Evolutionary conservation across 2,888 invertebrate genomes (phyloP).

Genomic region (Zonitis immaculata): DNA sequence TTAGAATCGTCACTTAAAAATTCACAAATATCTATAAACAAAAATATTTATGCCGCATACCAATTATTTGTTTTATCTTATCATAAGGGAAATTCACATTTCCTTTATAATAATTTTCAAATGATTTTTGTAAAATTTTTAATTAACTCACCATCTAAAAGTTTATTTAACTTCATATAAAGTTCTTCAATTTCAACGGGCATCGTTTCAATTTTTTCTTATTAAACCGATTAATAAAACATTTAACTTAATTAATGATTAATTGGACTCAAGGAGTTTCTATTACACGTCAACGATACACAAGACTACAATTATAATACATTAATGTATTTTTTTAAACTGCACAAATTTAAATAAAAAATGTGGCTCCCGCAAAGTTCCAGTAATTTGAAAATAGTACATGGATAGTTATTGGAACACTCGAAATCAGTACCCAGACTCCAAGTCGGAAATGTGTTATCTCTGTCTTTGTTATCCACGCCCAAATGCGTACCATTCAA

Average conservation of each 20-base stretch:
- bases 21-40: conserved; percentile 30
- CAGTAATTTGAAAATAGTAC: neutral
- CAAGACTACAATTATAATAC: neutral
- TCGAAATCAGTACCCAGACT: neutral
- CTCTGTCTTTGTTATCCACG: conserved; percentile 2
- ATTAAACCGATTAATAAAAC: conserved; percentile 7
- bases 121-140: neutral
- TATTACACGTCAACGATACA: conserved; percentile 1
- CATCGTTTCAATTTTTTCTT: conserved; percentile 5
- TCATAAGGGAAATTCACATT: neutral
- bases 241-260: conserved; percentile 11
- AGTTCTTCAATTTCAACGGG: conserved; percentile 9
- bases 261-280: conserved; percentile 8
- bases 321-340: neutral
- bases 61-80: neutral
- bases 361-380: conserved; percentile 10
- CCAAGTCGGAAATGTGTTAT: conserved; percentile 1
- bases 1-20: conserved; percentile 25
- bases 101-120: neutral
- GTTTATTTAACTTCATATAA: conserved; percentile 11
- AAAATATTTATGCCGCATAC: neutral
- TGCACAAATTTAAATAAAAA: neutral
- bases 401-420: neutral
- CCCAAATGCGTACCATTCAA: conserved; percentile 1
- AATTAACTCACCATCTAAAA: conserved; percentile 8